Base-by-base conservation (phyloP, 2,797 vertebrate species). In the Heterohyrax brucei region DNA sequence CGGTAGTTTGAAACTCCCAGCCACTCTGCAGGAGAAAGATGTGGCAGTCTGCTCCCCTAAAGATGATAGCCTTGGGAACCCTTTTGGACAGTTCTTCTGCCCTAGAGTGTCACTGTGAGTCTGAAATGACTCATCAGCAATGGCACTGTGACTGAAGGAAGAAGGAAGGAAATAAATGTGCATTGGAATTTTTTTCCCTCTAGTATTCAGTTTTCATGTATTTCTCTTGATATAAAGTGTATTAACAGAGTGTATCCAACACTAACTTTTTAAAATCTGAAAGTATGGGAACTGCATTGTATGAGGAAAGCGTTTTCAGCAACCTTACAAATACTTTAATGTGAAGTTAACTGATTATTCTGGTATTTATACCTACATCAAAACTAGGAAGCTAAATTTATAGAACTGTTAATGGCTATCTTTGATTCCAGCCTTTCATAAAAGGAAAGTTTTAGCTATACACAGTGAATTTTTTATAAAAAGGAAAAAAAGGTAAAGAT, bases 351-450 rank as follows among this genome's bases (percentile, higher is more conserved):
- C 30, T 79, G 70, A 84, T 85, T 89, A 59, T 91, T 94, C 77
- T 82, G 89, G 68, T 87, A 82, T 75, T 84, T 90, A 66, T 68
- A 90, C 79, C 62, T 87, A 86, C 75, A 87, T 70, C 75, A 59
- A 61, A 97, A 97, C 44, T 92, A 92, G 89, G 87, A 88, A 85
- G 50, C 46, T 88, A 59, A 85, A 72, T 95, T 75, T 62, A 59
- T 61, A 66, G 77, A 30, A 72, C 48, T 80, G 59, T 81, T 83
- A 68, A 73, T 56, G 33, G 26, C 76, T 80, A 10, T 48, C 64
- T 87, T 92, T 92, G 68, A 95, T 92, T 50, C 39, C 66, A 84
- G 28, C 64, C 86, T 94, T 96, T 95, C 79, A 77, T 72, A 61
- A 86, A 85, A 91, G 53, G 62, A 94, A 73, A 62, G 61, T 94